A percentile compares a stretch with the other conserved stretches of the same genome.
These are phyloP conservation scores for Drosophila picticornis DNA, from an alignment of 2,888 invertebrate genomes.

Conservation along the genomic window DNA sequence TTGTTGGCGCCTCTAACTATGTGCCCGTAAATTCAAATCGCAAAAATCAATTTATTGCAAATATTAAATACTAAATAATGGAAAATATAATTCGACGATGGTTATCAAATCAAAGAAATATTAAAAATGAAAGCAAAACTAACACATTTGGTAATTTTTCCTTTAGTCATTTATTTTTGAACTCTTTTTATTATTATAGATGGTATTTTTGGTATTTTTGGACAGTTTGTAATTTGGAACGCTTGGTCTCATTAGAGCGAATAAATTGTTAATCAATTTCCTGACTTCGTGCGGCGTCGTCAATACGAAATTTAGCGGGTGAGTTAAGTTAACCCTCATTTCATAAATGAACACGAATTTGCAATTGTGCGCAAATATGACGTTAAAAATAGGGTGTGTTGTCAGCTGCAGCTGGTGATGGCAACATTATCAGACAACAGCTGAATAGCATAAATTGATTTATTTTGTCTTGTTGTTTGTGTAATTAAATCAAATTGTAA, in stretches of 20 bases:
- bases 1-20: not conserved
- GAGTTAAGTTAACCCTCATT: constrained; percentile 24
- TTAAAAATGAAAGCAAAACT: not conserved
- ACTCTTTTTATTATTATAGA: not conserved
- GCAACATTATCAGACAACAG: not conserved
- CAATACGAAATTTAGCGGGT: constrained; percentile 25
- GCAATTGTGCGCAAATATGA: not conserved
- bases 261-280: constrained; percentile 16
- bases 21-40: not conserved
- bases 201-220: constrained; percentile 12
- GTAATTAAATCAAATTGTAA: not conserved
- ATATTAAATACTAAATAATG: not conserved
- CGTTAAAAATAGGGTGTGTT: constrained; percentile 7
- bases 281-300: constrained; percentile 16
- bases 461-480: not conserved
- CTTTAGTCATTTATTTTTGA: not conserved
- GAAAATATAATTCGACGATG: not conserved
- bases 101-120: not conserved
- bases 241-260: constrained; percentile 15
- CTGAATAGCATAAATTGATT: not conserved
- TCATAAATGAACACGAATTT: constrained; percentile 9
- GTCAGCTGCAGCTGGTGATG: not conserved
- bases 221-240: not conserved
- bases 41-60: not conserved
- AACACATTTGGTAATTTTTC: not conserved